Evolutionary conservation across 2,113 vertebrate species (phyloP).

Genomic region (Microtus ochrogaster): DNA sequence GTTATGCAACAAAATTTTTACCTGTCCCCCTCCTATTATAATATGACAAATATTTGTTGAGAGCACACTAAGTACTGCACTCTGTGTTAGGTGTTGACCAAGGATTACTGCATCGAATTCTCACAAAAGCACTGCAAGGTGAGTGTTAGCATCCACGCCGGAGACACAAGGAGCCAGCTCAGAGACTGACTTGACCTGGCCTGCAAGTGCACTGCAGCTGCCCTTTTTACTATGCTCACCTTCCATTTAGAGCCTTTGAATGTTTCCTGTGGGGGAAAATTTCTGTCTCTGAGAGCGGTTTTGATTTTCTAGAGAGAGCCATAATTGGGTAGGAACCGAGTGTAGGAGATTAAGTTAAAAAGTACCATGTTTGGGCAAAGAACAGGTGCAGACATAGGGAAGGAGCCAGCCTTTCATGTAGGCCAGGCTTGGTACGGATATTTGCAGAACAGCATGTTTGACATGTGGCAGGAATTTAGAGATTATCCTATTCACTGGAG

Average conservation of each 20-base stretch:
- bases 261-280: background rate
- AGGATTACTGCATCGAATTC: background rate
- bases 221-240: background rate
- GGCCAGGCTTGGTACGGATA: constrained; percentile 1
- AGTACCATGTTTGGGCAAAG: constrained; percentile 39
- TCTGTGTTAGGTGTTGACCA: background rate
- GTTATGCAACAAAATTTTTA: background rate
- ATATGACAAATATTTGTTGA: background rate
- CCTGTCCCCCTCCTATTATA: background rate
- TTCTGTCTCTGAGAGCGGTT: background rate
- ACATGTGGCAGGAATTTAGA: background rate
- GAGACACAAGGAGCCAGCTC: background rate
- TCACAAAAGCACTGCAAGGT: background rate
- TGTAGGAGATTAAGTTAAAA: background rate
- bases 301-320: constrained; percentile 35
- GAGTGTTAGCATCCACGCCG: background rate
- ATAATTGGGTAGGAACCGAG: background rate
- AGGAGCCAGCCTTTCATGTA: background rate
- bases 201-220: background rate
- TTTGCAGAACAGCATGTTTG: background rate
- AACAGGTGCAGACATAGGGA: background rate
- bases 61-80: background rate
- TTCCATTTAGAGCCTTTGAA: constrained; percentile 32
- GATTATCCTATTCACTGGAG: background rate
- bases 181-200: background rate